Base-by-base conservation (phyloP, 1,140 invertebrate species). In the Drosophila kohkoa region DNA sequence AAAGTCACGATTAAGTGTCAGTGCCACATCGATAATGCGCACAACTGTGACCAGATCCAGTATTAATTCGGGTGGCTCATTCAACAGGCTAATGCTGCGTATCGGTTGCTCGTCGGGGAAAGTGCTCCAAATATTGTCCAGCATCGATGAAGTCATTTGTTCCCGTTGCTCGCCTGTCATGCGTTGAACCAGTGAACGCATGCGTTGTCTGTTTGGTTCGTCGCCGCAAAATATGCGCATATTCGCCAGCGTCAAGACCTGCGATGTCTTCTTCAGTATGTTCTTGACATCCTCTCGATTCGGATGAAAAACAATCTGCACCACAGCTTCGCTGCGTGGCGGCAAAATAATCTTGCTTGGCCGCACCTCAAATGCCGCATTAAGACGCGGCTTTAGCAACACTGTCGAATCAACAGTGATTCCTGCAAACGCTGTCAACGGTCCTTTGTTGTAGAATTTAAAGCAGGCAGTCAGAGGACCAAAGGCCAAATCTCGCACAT, bases 241-340 rank as follows among this genome's bases (percentile, higher is more conserved):
- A 28, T 92, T 92, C 7, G 86, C 92, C 57, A 92, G 35, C 0
- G 91, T 91, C 5, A 91, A 5, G 0, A 92, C 92, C 48, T 86
- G 77, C 5, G 69, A 69, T 2, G 74, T 74, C 55, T 91, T 90
- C 20, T 91, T 88, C 1, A 90, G 55, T 16, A 92, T 90, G 66
- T 92, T 92, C 20, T 87, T 88, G n/a, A 92, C 77, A 58, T 92
- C 92, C 15, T 92, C 89, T 0, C 87, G 82, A 55, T 90, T 88
- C 1, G 89, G 90, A 0, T 72, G 66, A n/a, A 92, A 92, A 5
- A 73, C 41, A 10, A 92, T 69, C 13, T 81, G 68, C 0, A 92
- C 77, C 8, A 52, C 67, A 7, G 72, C 67, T 32, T 81, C 77
- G 7, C 55, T 64, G 10, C 88, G 71, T 0, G 90, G 83, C 3